Evolutionary conservation across 2,797 vertebrate genomes (phyloP).

Genomic region (Rhincodon typus): DNA sequence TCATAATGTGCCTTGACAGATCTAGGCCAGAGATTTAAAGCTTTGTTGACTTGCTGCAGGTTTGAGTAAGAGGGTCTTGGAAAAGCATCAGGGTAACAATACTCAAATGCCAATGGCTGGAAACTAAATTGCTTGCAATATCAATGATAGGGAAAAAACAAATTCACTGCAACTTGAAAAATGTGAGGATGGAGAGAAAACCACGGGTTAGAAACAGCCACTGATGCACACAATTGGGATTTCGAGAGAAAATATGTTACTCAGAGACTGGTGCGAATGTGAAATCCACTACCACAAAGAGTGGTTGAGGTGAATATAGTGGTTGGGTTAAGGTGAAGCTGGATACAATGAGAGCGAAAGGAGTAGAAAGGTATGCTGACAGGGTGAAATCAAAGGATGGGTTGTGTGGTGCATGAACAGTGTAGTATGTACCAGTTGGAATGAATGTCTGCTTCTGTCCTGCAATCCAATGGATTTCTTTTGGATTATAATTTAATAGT

Average conservation of each 20-base stretch:
- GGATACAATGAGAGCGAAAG: neutral
- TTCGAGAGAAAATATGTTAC: neutral
- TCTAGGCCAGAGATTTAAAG: conserved; percentile 13
- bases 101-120: neutral
- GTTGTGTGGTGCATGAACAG: neutral
- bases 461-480: neutral
- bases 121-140: neutral
- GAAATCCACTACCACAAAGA: neutral
- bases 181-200: neutral
- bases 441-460: neutral
- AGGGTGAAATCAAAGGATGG: neutral
- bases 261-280: neutral
- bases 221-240: neutral
- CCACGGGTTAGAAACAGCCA: too few relatives aligned
- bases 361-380: neutral
- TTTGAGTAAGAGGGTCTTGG: neutral
- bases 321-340: neutral
- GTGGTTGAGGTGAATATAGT: neutral
- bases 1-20: conserved; percentile 2
- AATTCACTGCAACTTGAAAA: neutral
- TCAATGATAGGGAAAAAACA: neutral
- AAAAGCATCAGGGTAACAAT: neutral
- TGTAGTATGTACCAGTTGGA: neutral
- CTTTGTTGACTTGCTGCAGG: neutral
- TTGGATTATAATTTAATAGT: neutral